Conservation (phyloP, 2,113 vertebrate genomes). For the Damaliscus lunatus region DNA sequence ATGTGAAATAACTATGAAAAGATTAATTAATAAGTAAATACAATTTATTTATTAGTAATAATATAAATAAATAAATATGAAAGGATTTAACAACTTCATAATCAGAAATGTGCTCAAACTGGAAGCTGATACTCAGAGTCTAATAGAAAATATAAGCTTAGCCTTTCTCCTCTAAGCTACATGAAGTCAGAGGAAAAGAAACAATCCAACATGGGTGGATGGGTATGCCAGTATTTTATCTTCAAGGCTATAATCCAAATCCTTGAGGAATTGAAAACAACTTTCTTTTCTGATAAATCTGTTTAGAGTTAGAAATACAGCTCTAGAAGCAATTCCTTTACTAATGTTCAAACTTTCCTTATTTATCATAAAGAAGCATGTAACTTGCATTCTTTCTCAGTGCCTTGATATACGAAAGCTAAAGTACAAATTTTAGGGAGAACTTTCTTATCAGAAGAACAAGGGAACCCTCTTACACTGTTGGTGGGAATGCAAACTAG, state of each 20-base stretch:
- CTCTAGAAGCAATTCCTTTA: background rate
- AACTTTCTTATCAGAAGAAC: background rate
- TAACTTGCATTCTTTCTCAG: background rate
- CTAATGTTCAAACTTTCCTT: background rate
- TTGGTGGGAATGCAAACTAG: no score
- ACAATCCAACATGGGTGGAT: background rate
- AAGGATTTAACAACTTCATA: background rate
- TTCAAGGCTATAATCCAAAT: background rate
- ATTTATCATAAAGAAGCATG: background rate
- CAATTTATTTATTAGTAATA: background rate
- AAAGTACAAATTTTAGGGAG: background rate
- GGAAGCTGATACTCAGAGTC: background rate
- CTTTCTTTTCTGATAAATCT: background rate
- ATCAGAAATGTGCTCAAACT: background rate
- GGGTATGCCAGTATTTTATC: background rate
- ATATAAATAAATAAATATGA: background rate
- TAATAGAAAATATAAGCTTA: background rate
- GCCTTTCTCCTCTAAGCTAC: background rate
- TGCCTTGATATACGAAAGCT: background rate
- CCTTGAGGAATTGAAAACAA: background rate
- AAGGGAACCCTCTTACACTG: no score
- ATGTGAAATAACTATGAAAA: background rate
- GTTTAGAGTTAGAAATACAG: background rate
- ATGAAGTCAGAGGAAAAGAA: background rate
- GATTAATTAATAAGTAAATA: background rate